A percentile compares a stretch with the other conserved stretches of the same genome.
phyloP scores from a whole-genome alignment of 2,797 vertebrate genomes.

The Harpagifer antarcticus region DNA sequence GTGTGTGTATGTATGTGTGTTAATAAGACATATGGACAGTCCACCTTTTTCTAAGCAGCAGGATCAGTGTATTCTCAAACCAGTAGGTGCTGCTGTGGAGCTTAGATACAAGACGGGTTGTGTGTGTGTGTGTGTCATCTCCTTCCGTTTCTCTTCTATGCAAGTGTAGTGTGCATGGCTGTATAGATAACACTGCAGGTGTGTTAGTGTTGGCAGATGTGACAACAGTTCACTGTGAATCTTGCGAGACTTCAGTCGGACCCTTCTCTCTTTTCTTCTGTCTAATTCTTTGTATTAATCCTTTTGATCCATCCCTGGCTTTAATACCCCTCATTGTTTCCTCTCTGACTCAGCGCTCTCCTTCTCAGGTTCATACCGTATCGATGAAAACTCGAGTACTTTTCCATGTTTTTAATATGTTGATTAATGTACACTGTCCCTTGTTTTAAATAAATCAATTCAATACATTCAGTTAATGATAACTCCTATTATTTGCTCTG shows the following conservation, averaged over 20 bases:
- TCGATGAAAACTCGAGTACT: no score
- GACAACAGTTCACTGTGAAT: slow-evolving; percentile 49
- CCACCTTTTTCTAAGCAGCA: slow-evolving; percentile 12
- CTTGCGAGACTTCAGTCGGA: slow-evolving; percentile 8
- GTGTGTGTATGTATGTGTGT: neutral
- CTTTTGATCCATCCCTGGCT: slow-evolving; percentile 7
- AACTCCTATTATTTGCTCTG: neutral
- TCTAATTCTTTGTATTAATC: slow-evolving; percentile 11
- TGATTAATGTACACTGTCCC: no score
- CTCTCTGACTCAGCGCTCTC: neutral
- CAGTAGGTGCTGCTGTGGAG: slow-evolving; percentile 80
- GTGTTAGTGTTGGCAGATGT: slow-evolving; percentile 56
- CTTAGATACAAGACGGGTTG: slow-evolving; percentile 30
- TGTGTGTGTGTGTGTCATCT: neutral
- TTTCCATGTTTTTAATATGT: no score
- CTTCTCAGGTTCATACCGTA: neutral
- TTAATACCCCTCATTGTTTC: neutral
- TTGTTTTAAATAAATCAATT: no score
- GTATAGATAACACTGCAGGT: slow-evolving; percentile 46
- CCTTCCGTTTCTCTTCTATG: slow-evolving; percentile 38
- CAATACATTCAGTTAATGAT: slow-evolving; percentile 4
- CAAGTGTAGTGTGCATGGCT: slow-evolving; percentile 42
- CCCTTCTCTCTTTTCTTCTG: slow-evolving; percentile 7
- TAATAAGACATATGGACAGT: slow-evolving; percentile 24
- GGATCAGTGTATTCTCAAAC: slow-evolving; percentile 26